A percentile compares a stretch with the other conserved stretches of the same genome.
phyloP scores from a whole-genome alignment of 2,797 vertebrate species.

The Pseudochirops cupreus region DNA sequence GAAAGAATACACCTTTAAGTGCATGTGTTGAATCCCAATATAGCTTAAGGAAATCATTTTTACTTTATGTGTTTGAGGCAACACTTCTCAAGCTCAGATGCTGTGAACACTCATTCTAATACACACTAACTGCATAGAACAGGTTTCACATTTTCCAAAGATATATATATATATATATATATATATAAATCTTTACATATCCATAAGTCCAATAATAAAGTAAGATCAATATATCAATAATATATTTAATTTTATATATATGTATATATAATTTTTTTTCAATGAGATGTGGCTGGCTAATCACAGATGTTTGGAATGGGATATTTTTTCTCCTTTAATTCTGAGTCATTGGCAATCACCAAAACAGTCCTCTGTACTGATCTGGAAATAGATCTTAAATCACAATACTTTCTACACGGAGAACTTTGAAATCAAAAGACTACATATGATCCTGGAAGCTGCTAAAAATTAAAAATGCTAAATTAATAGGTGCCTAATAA shows the following conservation, averaged over 20 bases:
- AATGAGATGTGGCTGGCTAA: not conserved
- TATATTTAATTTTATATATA: not conserved
- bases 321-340: constrained; percentile 13
- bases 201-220: not conserved
- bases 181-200: not conserved
- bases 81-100: constrained; percentile 14
- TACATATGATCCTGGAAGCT: constrained; percentile 6
- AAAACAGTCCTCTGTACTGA: not conserved
- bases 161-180: not conserved
- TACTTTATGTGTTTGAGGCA: constrained; percentile 17
- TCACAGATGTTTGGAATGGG: not conserved
- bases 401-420: constrained; percentile 31
- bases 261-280: not conserved
- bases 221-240: not conserved
- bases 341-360: constrained; percentile 2
- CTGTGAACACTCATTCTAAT: constrained; percentile 23
- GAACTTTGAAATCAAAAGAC: constrained; percentile 58
- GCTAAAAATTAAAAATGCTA: constrained; percentile 22
- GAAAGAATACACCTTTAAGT: constrained; percentile 1
- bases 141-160: constrained; percentile 11
- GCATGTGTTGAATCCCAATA: not conserved
- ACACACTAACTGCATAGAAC: not conserved
- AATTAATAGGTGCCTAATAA: constrained; percentile 23
- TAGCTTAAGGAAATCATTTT: constrained; percentile 24
- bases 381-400: constrained; percentile 26